Evolutionary conservation across 2,888 invertebrate species (phyloP).

Genomic region (Drosophila borborema): DNA sequence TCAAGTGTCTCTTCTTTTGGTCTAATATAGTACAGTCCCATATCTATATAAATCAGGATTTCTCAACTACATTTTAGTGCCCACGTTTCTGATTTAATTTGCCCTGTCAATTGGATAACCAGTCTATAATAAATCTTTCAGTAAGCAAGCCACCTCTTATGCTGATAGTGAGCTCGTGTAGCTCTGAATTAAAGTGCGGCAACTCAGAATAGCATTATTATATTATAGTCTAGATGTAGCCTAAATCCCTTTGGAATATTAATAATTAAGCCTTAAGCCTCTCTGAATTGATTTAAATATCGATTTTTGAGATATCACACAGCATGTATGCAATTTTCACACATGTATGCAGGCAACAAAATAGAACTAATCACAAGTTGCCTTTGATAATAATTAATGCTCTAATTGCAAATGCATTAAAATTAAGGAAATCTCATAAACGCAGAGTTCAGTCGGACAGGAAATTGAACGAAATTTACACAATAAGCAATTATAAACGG

Average conservation of each 20-base stretch:
- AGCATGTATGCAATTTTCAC: slow-evolving; percentile 52
- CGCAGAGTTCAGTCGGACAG: slow-evolving; percentile 34
- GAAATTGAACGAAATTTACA: slow-evolving; percentile 70
- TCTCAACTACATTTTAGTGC: not conserved
- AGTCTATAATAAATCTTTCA: not conserved
- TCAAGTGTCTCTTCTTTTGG: not conserved
- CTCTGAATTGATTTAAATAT: not conserved
- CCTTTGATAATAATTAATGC: slow-evolving; percentile 41
- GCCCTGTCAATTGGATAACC: not conserved
- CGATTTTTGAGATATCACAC: slow-evolving; percentile 22
- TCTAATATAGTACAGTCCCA: no score
- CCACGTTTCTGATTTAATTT: no score
- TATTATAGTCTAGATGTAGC: not conserved
- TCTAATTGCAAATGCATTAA: slow-evolving; percentile 60
- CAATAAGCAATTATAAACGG: slow-evolving; percentile 72
- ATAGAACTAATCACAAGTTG: slow-evolving; percentile 36
- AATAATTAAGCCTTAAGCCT: not conserved
- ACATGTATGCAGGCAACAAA: slow-evolving; percentile 20
- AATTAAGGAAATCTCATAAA: slow-evolving; percentile 57
- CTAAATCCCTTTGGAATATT: not conserved
- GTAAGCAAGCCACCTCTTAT: not conserved
- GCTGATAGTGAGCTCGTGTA: not conserved
- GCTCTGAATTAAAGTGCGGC: not conserved
- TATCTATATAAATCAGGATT: not conserved
- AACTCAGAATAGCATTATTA: not conserved